A percentile compares a stretch with the other conserved stretches of the same genome.
Evolutionary conservation across 2,888 invertebrate genomes (phyloP).

Genomic region (Dynastes maya): DNA sequence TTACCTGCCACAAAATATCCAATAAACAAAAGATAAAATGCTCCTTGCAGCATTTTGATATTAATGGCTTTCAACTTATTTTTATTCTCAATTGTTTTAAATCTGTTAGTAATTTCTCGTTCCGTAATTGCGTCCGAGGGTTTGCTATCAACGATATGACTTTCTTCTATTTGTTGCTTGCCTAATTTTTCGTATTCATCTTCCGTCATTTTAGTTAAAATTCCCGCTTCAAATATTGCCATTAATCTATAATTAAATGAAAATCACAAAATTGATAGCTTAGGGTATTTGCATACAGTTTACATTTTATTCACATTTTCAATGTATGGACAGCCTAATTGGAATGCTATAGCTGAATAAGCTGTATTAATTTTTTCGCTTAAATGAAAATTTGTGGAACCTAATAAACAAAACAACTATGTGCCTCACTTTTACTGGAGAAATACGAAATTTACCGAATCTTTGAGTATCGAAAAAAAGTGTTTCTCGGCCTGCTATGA

Average conservation of each 20-base stretch:
- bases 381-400: slow-evolving; percentile 79
- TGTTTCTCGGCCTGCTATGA: slow-evolving; percentile 83
- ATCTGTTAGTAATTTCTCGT: slow-evolving; percentile 59
- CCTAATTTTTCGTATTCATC: slow-evolving; percentile 83
- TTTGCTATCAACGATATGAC: slow-evolving; percentile 64
- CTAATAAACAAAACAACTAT: slow-evolving; percentile 64
- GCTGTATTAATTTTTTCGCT: slow-evolving; percentile 85
- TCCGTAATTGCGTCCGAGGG: slow-evolving; percentile 54
- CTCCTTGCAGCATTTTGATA: slow-evolving; percentile 81
- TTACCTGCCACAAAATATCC: slow-evolving; percentile 78
- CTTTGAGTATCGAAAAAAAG: slow-evolving; percentile 83
- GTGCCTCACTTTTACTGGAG: too few species aligned
- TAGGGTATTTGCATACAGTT: slow-evolving; percentile 60
- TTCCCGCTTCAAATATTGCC: slow-evolving; percentile 84
- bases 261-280: background rate
- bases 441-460: slow-evolving; percentile 73
- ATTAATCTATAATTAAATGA: slow-evolving; percentile 73
- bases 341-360: slow-evolving; percentile 85
- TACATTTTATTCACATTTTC: slow-evolving; percentile 84
- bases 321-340: slow-evolving; percentile 83
- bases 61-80: slow-evolving; percentile 77
- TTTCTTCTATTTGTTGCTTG: slow-evolving; percentile 71
- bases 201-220: slow-evolving; percentile 83
- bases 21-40: slow-evolving; percentile 80
- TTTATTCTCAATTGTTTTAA: slow-evolving; percentile 63